These are phyloP conservation scores for Mus spicilegus DNA, from an alignment of 2,113 vertebrate genomes.

Conservation along the genomic window DNA sequence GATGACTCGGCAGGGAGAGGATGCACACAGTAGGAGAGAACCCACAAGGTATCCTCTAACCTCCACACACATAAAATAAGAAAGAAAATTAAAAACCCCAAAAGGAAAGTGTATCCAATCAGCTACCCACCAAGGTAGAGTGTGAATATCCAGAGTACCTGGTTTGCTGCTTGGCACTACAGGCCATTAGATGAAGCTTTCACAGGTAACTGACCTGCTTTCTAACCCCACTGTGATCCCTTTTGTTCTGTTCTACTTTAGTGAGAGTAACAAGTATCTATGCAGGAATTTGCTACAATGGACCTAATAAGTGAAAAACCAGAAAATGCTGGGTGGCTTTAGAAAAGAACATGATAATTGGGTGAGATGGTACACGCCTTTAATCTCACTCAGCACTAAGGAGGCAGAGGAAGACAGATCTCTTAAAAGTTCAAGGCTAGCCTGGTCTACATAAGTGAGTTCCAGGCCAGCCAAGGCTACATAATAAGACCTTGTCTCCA, in stretches of 20 bases:
- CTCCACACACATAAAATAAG: background rate
- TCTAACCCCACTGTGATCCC: background rate
- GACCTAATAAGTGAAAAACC: background rate
- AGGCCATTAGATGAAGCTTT: background rate
- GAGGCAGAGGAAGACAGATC: background rate
- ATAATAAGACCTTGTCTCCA: background rate
- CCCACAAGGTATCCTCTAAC: background rate
- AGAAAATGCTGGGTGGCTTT: slow-evolving; percentile 3
- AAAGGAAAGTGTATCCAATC: background rate
- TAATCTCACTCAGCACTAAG: background rate
- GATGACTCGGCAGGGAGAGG: background rate
- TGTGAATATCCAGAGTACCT: background rate
- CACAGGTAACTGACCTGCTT: background rate
- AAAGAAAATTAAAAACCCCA: background rate
- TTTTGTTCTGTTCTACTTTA: background rate
- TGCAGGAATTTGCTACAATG: background rate
- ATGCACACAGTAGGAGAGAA: background rate
- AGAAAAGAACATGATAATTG: background rate
- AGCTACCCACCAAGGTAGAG: background rate
- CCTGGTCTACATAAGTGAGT: background rate
- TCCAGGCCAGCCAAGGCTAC: background rate
- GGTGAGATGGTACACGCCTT: background rate
- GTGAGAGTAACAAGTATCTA: background rate
- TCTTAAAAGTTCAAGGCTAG: background rate
- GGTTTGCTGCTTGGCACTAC: background rate